A percentile compares a stretch with the other conserved stretches of the same genome.
phyloP scores from a whole-genome alignment of 2,113 vertebrate genomes.

The Datnioides undecimradiatus region DNA sequence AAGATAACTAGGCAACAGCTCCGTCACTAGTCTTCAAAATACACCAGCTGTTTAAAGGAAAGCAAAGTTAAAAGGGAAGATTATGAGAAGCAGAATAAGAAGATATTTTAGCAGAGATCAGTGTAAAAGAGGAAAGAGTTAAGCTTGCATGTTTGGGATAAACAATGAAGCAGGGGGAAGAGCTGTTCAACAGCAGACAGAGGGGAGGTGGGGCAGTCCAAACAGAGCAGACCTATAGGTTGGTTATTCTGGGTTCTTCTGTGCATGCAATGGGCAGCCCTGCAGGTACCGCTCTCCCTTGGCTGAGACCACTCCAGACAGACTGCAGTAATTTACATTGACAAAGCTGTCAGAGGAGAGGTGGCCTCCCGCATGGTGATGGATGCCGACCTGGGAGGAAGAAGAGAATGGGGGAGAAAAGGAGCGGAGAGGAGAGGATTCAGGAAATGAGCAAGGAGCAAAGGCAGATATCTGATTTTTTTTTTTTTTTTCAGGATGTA shows the following conservation, averaged over 20 bases:
- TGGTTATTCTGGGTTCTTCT: slow-evolving; percentile 76
- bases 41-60: slow-evolving; percentile 45
- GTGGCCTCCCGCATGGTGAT: slow-evolving; percentile 83
- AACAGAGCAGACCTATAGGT: slow-evolving; percentile 40
- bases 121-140: slow-evolving; percentile 1
- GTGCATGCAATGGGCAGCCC: slow-evolving; percentile 64
- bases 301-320: slow-evolving; percentile 79
- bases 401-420: slow-evolving; percentile 42
- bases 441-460: slow-evolving; percentile 37
- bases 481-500: not conserved
- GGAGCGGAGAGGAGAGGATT: slow-evolving; percentile 16
- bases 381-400: slow-evolving; percentile 82
- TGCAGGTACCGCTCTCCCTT: slow-evolving; percentile 79
- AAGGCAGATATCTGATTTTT: slow-evolving; percentile 21
- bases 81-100: slow-evolving; percentile 60
- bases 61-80: slow-evolving; percentile 50
- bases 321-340: slow-evolving; percentile 87
- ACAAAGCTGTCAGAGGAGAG: slow-evolving; percentile 87
- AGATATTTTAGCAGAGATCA: slow-evolving; percentile 9
- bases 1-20: slow-evolving; percentile 45
- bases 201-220: slow-evolving; percentile 23
- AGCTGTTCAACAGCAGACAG: not conserved
- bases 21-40: slow-evolving; percentile 36
- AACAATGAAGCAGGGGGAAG: not conserved
- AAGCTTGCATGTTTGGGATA: slow-evolving; percentile 15